Evolutionary conservation across 2,797 vertebrate species (phyloP), one percentile per base, ranked within the genome.

Genomic region (Xerus rutilus): DNA sequence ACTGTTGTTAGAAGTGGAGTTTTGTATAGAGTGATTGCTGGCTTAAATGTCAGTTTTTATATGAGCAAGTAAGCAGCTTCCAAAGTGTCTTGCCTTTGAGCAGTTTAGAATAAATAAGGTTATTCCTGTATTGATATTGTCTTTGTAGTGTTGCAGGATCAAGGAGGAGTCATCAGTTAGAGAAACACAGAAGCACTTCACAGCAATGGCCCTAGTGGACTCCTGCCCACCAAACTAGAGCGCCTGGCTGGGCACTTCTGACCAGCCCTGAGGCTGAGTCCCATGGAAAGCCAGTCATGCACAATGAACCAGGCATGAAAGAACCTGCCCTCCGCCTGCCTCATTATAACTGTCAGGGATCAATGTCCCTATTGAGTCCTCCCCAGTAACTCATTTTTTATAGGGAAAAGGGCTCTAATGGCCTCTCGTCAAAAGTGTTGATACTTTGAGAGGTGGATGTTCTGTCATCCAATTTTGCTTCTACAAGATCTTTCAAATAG

Each of bases 381-480:
- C 69, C 76, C 43, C 70, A 95, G 0, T 81, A 93, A 93, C 74
- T 87, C 69, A n/a, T 65, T 92, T 97, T 59, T 95, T 94, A 89
- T 86, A 83, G 59, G 30, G 47, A 78, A 64, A 74, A 88, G 74
- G 18, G 8, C 23, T 8, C 12, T 79, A 54, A 85, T 62, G 54
- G 77, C 45, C 67, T 70, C 15, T 85, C 35, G 90, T 92, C 87
- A 86, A 69, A 93, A 93, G 73, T 74, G 35, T 85, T 70, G 35
- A 54, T 73, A 77, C 83, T 92, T 84, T 91, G 39, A 67, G 69
- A 86, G 65, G 49, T 74, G 30, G 32, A 78, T n/a, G 25, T 76
- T 82, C 85, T 94, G n/a, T 89, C 92, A 90, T 92, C 85, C 59
- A 79, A 28, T 86, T 91, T 78, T 86, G n/a, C 72, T 91, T 93